Evolutionary conservation across 2,113 vertebrate species (phyloP).

Genomic region (Apteryx owenii): DNA sequence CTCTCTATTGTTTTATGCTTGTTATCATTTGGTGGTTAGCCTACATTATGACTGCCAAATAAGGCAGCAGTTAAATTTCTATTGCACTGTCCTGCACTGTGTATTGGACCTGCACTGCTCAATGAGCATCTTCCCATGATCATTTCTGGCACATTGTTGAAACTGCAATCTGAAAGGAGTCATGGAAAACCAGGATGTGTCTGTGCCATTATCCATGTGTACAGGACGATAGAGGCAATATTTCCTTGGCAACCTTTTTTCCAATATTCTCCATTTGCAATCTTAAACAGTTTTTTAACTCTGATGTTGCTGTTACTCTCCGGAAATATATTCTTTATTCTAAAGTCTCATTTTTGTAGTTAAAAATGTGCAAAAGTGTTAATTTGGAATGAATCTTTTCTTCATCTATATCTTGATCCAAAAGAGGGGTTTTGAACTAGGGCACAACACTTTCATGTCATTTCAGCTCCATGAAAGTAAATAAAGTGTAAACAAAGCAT

Average conservation of each 20-base stretch:
- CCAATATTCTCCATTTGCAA: not conserved
- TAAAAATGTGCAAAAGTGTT: not conserved
- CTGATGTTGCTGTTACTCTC: not conserved
- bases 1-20: not conserved
- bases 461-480: not conserved
- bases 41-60: rapidly evolving
- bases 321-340: not conserved
- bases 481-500: not conserved
- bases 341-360: not conserved
- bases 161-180: not conserved
- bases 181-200: not conserved
- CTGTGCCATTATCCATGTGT: not conserved
- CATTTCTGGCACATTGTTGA: not conserved
- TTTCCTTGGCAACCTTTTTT: not conserved
- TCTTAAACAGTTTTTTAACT: not conserved
- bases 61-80: not conserved
- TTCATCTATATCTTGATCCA: not conserved
- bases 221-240: not conserved
- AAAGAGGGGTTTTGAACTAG: not conserved
- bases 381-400: not conserved
- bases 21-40: not conserved
- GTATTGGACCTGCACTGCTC: not conserved
- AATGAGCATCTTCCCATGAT: not conserved
- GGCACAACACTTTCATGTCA: not conserved
- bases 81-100: too few species aligned